phyloP scores from a whole-genome alignment of 1,140 invertebrate species.

The Meteorus sp. region DNA sequence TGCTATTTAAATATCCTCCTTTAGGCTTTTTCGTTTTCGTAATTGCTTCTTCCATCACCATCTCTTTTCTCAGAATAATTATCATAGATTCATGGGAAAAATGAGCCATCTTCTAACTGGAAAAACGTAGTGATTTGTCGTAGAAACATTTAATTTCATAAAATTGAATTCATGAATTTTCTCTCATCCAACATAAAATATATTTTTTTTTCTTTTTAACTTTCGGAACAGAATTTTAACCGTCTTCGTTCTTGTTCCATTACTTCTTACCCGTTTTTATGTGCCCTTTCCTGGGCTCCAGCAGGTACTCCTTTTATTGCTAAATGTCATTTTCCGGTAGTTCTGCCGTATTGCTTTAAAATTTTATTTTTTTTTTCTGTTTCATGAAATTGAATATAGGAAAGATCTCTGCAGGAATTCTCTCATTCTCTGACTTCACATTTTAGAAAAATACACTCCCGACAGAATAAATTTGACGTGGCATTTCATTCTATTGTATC shows the following conservation, averaged over 20 bases:
- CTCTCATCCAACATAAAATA: too few species aligned
- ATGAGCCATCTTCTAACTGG: too few species aligned
- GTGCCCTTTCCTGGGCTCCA: not conserved
- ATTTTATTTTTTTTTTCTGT: not conserved
- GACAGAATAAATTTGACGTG: too few species aligned
- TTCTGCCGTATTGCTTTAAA: slow-evolving; percentile 9
- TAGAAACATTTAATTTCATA: too few species aligned
- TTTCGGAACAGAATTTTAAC: too few species aligned
- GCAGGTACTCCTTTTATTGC: slow-evolving; percentile 14
- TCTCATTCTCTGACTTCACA: not conserved
- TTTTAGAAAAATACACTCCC: slow-evolving; percentile 7
- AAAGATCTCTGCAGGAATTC: slow-evolving; percentile 7
- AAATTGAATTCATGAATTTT: too few species aligned
- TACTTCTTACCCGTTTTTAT: not conserved
- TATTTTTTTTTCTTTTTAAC: too few species aligned
- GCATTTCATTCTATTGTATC: too few species aligned
- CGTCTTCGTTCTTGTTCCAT: not conserved
- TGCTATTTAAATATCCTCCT: not conserved
- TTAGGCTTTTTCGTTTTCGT: slow-evolving; percentile 9
- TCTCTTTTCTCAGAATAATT: slow-evolving; percentile 19
- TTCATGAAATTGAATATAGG: not conserved
- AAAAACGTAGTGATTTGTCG: too few species aligned
- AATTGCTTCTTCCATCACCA: not conserved
- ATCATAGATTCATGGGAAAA: too few species aligned
- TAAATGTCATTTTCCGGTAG: slow-evolving; percentile 2